These are phyloP conservation scores for Rhodinocichla rosea DNA, from an alignment of 2,113 vertebrate species.

Conservation along the genomic window DNA sequence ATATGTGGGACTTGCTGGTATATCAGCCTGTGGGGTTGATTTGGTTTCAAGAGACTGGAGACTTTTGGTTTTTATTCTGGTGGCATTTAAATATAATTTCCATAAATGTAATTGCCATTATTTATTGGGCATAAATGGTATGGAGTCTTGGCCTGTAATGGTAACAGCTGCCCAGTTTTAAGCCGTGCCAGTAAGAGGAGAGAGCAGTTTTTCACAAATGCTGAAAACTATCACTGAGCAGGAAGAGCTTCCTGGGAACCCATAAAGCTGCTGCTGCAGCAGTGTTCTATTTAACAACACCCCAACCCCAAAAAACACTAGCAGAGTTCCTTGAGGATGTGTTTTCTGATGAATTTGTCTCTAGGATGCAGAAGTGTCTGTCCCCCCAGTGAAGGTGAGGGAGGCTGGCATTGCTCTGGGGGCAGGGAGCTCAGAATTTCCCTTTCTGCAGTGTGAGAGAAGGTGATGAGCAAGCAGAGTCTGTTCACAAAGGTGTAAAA, in stretches of 20 bases:
- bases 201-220: not conserved
- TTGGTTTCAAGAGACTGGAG: not conserved
- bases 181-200: not conserved
- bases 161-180: not conserved
- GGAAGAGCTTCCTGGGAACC: not conserved
- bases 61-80: not conserved
- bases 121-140: not conserved
- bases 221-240: not conserved
- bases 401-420: too few relatives aligned
- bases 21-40: not conserved
- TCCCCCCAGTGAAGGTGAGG: not conserved
- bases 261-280: not conserved
- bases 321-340: not conserved
- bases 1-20: not conserved
- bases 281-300: not conserved
- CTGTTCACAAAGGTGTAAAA: not conserved
- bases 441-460: not conserved
- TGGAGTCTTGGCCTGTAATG: not conserved
- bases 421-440: not conserved
- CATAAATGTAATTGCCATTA: not conserved
- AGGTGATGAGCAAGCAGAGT: not conserved
- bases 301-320: not conserved
- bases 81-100: not conserved
- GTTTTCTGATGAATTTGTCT: not conserved
- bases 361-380: not conserved